Conservation (phyloP, 2,888 invertebrate genomes). For the Xylota segnis region DNA sequence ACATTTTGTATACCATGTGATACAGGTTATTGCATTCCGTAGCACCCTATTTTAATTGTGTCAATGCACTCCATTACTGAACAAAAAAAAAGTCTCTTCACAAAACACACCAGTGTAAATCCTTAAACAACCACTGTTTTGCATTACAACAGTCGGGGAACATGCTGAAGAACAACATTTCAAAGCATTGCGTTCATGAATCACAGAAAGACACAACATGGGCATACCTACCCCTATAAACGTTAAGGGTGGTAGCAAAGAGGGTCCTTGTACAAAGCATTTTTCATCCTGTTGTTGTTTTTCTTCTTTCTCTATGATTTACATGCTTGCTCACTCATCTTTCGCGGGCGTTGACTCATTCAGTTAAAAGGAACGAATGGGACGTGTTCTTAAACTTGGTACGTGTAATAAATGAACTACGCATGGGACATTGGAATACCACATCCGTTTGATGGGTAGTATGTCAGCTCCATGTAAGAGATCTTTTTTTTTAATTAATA, state of each 20-base stretch:
- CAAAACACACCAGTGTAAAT: neutral
- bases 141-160: conserved; percentile 6
- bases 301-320: neutral
- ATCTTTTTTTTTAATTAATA: neutral
- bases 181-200: conserved; percentile 13
- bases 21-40: neutral
- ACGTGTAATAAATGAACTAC: neutral
- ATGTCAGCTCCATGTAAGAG: neutral
- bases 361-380: neutral
- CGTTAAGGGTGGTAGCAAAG: conserved; percentile 6
- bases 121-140: neutral
- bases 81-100: neutral
- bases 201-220: neutral
- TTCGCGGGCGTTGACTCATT: conserved; percentile 39
- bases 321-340: conserved; percentile 4
- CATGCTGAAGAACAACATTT: neutral
- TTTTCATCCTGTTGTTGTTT: conserved; percentile 1
- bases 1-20: no score
- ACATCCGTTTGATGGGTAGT: neutral
- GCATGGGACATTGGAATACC: neutral
- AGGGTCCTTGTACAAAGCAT: conserved; percentile 16
- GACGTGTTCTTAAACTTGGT: neutral
- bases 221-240: neutral
- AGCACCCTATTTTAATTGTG: neutral
- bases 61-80: neutral